Conservation (phyloP, 2,888 invertebrate species). For the Fragum whitleyi region DNA sequence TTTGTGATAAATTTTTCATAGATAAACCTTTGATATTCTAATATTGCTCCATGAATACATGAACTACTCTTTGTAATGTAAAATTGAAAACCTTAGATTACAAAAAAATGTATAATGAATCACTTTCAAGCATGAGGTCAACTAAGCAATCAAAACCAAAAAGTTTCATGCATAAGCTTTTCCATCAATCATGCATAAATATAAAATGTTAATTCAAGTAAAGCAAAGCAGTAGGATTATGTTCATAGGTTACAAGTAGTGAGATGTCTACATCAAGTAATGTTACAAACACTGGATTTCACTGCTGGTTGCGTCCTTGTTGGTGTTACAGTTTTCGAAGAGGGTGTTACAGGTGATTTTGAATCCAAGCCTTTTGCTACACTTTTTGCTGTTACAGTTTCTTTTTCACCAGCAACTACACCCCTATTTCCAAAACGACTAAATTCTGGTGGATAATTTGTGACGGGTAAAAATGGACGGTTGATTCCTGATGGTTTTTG, state of each 20-base stretch:
- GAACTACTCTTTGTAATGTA: too few relatives aligned
- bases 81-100: too few relatives aligned
- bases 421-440: constrained; percentile 76
- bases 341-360: background rate
- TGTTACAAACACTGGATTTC: constrained; percentile 62
- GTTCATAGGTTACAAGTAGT: constrained; percentile 16
- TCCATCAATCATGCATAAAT: background rate
- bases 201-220: background rate
- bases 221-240: constrained; percentile 25
- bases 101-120: too few relatives aligned
- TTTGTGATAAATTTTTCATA: too few relatives aligned
- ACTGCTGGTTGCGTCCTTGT: constrained; percentile 31
- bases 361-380: background rate
- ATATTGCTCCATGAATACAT: too few relatives aligned
- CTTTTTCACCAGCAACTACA: constrained; percentile 59
- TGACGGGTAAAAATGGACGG: constrained; percentile 21
- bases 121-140: too few relatives aligned
- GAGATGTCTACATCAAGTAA: constrained; percentile 29
- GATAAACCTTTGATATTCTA: too few relatives aligned
- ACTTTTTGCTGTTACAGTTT: background rate
- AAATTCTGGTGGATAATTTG: constrained; percentile 60
- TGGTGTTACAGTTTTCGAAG: background rate
- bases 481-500: constrained; percentile 33
- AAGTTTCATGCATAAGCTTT: background rate
- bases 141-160: too few relatives aligned